Conservation (phyloP, 2,797 vertebrate genomes). For the Silurus lanzhouensis region DNA sequence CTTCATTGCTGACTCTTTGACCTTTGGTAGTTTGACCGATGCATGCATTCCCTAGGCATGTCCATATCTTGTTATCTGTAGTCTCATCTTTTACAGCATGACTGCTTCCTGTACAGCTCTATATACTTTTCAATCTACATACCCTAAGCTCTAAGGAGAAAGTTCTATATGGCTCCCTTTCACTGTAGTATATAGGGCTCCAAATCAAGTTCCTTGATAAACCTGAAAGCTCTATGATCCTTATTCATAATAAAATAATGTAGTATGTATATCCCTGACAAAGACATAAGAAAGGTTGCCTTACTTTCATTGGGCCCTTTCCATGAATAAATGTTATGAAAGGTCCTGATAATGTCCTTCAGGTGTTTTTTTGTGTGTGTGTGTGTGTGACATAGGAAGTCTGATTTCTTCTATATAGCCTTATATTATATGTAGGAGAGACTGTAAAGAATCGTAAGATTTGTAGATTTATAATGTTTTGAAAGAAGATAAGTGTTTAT, state of each 20-base stretch:
- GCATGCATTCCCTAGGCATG: neutral
- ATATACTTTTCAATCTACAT: neutral
- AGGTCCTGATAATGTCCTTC: slow-evolving; percentile 6
- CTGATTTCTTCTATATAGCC: neutral
- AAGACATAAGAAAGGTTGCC: neutral
- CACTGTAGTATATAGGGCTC: neutral
- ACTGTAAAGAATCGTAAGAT: neutral
- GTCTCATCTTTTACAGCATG: neutral
- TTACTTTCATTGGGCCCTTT: neutral
- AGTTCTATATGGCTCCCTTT: neutral
- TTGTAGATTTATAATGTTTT: neutral
- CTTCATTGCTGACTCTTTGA: neutral
- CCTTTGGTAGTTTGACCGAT: neutral
- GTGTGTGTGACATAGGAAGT: neutral
- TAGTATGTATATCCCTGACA: neutral
- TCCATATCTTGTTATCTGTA: neutral
- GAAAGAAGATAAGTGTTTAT: neutral
- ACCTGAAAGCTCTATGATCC: neutral
- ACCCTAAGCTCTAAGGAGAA: neutral
- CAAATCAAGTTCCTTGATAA: neutral
- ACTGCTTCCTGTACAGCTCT: neutral
- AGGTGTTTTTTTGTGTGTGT: neutral
- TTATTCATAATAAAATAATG: neutral
- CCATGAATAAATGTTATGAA: neutral
- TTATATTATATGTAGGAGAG: neutral